phyloP scores from a whole-genome alignment of 2,113 vertebrate genomes.

The Cranoglanis bouderius region DNA sequence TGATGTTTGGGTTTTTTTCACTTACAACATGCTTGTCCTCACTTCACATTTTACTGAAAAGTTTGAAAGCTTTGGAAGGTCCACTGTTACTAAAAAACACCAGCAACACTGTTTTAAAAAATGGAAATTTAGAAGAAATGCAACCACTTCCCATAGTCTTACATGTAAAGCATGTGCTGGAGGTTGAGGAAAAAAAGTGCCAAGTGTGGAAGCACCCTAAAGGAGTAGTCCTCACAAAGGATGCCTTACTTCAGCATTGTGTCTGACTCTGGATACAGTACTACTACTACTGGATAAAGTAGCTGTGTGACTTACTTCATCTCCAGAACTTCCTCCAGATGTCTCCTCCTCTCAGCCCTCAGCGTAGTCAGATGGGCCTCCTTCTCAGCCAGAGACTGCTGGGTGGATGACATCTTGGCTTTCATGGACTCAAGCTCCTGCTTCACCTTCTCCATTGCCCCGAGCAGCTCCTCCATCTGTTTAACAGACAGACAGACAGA shows the following conservation, averaged over 20 bases:
- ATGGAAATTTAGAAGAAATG: not conserved
- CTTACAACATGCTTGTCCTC: not conserved
- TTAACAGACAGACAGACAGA: slow-evolving; percentile 20
- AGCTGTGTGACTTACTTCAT: slow-evolving; percentile 86
- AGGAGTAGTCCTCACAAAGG: not conserved
- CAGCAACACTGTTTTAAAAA: not conserved
- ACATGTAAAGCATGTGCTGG: not conserved
- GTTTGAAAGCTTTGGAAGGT: not conserved
- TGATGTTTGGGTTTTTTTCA: not conserved
- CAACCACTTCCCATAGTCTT: not conserved
- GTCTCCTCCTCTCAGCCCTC: slow-evolving; percentile 92
- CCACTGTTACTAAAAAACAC: not conserved
- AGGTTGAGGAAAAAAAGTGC: not conserved
- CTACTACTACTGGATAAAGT: slow-evolving; percentile 6
- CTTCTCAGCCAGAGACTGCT: slow-evolving; percentile 97
- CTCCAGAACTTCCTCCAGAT: slow-evolving; percentile 97
- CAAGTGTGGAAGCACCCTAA: not conserved
- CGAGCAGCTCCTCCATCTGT: slow-evolving; percentile 91
- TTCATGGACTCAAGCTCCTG: slow-evolving; percentile 98
- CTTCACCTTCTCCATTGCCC: slow-evolving; percentile 98
- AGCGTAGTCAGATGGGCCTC: slow-evolving; percentile 94
- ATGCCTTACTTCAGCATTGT: slow-evolving; percentile 5
- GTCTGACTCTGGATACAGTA: not conserved
- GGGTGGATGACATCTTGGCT: slow-evolving; percentile 93
- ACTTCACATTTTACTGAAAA: not conserved